phyloP scores from a whole-genome alignment of 1,140 invertebrate genomes.

The Contarinia nasturtii region DNA sequence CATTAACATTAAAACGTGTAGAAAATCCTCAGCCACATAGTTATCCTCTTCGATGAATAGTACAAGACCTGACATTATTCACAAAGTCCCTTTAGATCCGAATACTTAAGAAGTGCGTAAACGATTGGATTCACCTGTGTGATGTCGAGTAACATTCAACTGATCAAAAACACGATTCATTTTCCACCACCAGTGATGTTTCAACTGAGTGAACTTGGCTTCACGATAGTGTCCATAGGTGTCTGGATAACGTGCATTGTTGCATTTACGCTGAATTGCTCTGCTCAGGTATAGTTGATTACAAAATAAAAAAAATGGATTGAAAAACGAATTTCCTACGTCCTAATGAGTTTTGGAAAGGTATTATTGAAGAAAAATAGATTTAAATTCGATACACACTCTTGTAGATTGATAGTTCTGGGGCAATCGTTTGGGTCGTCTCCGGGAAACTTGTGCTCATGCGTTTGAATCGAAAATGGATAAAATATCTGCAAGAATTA shows the following conservation, averaged over 20 bases:
- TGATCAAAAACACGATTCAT: conserved; percentile 70
- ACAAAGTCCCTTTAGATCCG: too few species aligned
- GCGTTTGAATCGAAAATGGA: conserved; percentile 86
- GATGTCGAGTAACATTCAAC: conserved; percentile 47
- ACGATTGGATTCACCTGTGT: conserved; percentile 34
- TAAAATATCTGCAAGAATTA: conserved; percentile 95
- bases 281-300: conserved; percentile 31
- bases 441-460: conserved; percentile 81
- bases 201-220: conserved; percentile 92
- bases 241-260: conserved; percentile 81
- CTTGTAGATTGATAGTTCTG: conserved; percentile 74
- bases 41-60: conserved; percentile 97
- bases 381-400: conserved; percentile 23
- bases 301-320: too few species aligned
- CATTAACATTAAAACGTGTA: conserved; percentile 70
- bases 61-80: conserved; percentile 48
- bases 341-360: too few species aligned
- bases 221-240: conserved; percentile 94
- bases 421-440: conserved; percentile 87
- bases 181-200: conserved; percentile 99
- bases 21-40: conserved; percentile 88
- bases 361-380: too few species aligned
- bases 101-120: too few species aligned
- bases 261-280: conserved; percentile 64
- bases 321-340: too few species aligned